phyloP scores from a whole-genome alignment of 2,888 invertebrate genomes.

The Carpatolechia fugitivella region DNA sequence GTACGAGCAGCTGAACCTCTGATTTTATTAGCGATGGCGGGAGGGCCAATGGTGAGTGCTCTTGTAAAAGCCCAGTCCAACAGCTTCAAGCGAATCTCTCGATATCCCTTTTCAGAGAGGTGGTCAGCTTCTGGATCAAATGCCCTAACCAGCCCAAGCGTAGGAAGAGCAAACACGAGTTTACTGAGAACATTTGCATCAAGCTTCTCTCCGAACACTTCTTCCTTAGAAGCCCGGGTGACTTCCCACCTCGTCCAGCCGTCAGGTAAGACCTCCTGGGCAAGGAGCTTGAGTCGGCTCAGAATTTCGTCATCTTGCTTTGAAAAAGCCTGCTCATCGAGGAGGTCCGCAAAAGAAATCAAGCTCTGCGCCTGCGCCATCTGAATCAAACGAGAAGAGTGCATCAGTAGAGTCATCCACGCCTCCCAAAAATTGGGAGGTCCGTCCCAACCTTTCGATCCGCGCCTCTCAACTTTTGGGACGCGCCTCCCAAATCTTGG shows the following conservation, averaged over 20 bases:
- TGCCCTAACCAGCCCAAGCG: not conserved
- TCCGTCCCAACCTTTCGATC: no score
- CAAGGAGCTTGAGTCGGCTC: no score
- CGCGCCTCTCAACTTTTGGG: no score
- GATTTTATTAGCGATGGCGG: not conserved
- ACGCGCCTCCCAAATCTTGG: no score
- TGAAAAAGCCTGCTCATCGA: no score
- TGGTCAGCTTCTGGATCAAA: constrained; percentile 20
- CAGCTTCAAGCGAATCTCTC: not conserved
- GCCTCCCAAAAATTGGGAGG: no score
- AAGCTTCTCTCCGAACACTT: not conserved
- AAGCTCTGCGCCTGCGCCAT: no score
- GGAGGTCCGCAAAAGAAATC: no score
- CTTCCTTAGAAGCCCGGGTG: not conserved
- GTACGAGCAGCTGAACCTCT: constrained; percentile 5
- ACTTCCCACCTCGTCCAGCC: not conserved
- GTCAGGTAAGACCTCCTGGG: no score
- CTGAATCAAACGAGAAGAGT: no score
- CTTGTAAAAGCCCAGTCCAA: constrained; percentile 7
- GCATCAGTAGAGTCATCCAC: no score
- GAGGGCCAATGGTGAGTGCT: not conserved
- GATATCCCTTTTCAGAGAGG: constrained; percentile 19
- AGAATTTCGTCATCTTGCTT: no score
- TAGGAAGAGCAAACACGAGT: not conserved
- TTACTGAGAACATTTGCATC: not conserved